Conservation (phyloP, 2,888 invertebrate genomes). For the Neoscelio sp. region DNA sequence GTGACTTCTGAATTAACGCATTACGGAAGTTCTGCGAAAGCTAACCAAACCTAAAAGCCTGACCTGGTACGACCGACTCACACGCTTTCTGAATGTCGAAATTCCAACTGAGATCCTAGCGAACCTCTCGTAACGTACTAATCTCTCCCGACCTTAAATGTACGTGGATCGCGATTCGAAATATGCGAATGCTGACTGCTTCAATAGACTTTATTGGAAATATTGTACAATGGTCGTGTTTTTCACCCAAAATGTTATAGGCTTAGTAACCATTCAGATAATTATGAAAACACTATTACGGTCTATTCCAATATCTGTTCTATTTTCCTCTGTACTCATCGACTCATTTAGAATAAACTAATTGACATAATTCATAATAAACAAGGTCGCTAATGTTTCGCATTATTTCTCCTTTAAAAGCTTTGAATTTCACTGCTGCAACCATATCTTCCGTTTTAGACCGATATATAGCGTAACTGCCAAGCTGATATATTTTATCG, state of each 20-base stretch:
- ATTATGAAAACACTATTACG: no score
- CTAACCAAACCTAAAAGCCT: constrained; percentile 75
- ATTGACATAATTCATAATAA: no score
- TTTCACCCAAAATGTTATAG: constrained; percentile 12
- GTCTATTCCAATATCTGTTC: no score
- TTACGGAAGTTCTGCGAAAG: constrained; percentile 81
- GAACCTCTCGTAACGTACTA: constrained; percentile 57
- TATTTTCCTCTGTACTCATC: no score
- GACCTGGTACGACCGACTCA: constrained; percentile 63
- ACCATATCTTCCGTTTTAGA: no score
- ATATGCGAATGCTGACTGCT: constrained; percentile 54
- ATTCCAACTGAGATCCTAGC: constrained; percentile 68
- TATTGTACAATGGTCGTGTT: constrained; percentile 38
- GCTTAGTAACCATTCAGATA: no score
- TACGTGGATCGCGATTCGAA: constrained; percentile 66
- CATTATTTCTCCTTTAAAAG: no score
- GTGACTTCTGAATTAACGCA: constrained; percentile 79
- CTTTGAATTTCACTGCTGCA: no score
- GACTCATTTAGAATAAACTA: no score
- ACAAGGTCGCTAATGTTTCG: no score
- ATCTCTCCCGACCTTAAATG: constrained; percentile 55
- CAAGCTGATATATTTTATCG: no score
- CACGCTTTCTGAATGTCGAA: constrained; percentile 69
- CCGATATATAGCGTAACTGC: no score
- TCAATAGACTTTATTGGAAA: constrained; percentile 43